These are phyloP conservation scores for Ceyx melanurus DNA, from an alignment of 2,113 vertebrate genomes.

Conservation along the genomic window DNA sequence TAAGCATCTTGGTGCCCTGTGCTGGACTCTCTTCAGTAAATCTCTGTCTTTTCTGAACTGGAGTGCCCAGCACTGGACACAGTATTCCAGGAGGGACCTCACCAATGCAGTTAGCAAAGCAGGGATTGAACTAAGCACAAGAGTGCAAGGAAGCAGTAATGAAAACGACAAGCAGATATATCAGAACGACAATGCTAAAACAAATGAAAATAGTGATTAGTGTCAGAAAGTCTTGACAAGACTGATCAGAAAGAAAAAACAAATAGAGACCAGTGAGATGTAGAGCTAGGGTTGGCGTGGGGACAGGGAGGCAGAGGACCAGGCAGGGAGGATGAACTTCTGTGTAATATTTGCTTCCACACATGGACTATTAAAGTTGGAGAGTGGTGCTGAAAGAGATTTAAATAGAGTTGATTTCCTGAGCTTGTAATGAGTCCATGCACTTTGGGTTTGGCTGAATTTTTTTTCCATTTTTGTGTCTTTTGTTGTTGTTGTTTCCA, in stretches of 20 bases:
- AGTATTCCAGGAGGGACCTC: no score
- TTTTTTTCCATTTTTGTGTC: slow-evolving; percentile 34
- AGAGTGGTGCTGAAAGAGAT: slow-evolving; percentile 46
- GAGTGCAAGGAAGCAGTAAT: fast-evolving
- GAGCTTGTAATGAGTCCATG: slow-evolving; percentile 53
- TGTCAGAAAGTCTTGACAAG: background rate
- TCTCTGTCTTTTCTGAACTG: no score
- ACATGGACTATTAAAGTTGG: background rate
- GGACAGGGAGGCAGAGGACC: background rate
- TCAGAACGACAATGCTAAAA: background rate
- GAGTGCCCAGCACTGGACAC: no score
- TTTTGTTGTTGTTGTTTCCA: background rate
- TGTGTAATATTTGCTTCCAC: slow-evolving; percentile 32
- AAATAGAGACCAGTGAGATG: background rate
- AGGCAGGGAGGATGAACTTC: background rate
- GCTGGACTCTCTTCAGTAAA: no score
- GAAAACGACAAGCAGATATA: background rate
- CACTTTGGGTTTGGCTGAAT: slow-evolving; percentile 56
- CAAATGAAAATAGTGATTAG: background rate
- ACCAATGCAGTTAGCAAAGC: background rate
- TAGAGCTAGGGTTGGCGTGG: background rate
- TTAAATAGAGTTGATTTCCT: slow-evolving; percentile 63
- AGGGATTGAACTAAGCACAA: background rate
- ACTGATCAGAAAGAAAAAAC: background rate
- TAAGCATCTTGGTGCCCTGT: no score